phyloP scores from a whole-genome alignment of 2,888 invertebrate genomes.

The Cistogaster globosa region DNA sequence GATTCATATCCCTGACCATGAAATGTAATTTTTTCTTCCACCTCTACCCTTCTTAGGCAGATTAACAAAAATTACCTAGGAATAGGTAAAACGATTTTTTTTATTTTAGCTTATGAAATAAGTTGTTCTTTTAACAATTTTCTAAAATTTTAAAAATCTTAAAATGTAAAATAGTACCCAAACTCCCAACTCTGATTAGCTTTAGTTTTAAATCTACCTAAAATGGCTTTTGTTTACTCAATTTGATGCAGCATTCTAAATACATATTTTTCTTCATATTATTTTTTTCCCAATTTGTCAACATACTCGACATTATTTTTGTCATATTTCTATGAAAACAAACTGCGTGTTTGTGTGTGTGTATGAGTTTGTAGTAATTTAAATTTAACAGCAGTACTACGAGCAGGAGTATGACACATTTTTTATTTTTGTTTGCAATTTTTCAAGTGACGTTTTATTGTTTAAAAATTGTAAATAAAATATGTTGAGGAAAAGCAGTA shows the following conservation, averaged over 20 bases:
- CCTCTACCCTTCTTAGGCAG: no score
- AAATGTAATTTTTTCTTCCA: no score
- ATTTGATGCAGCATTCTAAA: conserved; percentile 34
- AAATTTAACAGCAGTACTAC: conserved; percentile 49
- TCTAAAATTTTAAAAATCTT: no score
- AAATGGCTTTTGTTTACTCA: conserved; percentile 2
- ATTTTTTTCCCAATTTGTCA: conserved; percentile 13
- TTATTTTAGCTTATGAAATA: no score
- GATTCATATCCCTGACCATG: no score
- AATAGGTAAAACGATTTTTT: no score
- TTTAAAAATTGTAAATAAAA: conserved; percentile 63
- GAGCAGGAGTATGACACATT: conserved; percentile 55
- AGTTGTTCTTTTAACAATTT: no score
- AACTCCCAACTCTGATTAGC: neutral
- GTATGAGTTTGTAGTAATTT: conserved; percentile 54
- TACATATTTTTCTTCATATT: conserved; percentile 29
- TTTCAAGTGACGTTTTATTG: conserved; percentile 66
- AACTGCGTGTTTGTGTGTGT: conserved; percentile 15
- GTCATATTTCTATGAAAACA: conserved; percentile 17
- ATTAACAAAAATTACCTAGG: no score
- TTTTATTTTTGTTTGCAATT: conserved; percentile 48
- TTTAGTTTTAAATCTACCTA: neutral
- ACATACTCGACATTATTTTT: conserved; percentile 29
- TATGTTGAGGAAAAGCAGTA: conserved; percentile 18
- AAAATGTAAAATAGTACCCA: no score